Evolutionary conservation across 2,797 vertebrate genomes (phyloP), one percentile per base, ranked within the genome.

Genomic region (Acrossocheilus wenchowensis): DNA sequence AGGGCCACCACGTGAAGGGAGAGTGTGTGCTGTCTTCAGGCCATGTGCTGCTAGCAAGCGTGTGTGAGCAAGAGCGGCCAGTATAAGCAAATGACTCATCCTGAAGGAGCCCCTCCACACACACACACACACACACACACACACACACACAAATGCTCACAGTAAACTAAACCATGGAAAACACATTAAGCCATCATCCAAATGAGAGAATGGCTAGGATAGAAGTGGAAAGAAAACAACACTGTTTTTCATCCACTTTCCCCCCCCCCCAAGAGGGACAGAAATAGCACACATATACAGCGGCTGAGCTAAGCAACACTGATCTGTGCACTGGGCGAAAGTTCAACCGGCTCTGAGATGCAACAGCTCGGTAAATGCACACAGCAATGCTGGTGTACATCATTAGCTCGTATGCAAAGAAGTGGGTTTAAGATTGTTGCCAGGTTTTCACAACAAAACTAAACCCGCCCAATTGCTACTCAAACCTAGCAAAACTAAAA

Each of bases 41-140:
- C 94, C 94, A 95, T 94, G 94, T 94, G 93, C 92, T 86, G 7
- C 21, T 64, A 90, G 90, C 84, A 89, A 90, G 91, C 87, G 64
- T 93, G 93, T 92, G 72, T 78, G 88, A 41, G 79, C 54, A 45
- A 78, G 34, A 52, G 88, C 62, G 21, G 86, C 43, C 52, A 78
- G 83, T 89, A 89, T 92, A 93, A 92, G 77, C 11, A 81, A 11
- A 64, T 94, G 94, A 94, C 84, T 94, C 94, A 94, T 88, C 19
- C 81, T 30, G 77, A 88, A 90, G 89, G 80, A 92, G 89, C 36
- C 90, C 45, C 34, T 30, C 48, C 6, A 80, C 21, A 64, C 62
- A 64, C 23, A 60, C 8, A 23, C 50, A n/a, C n/a, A n/a, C n/a
- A n/a, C n/a, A n/a, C n/a, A n/a, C n/a, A n/a, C 6, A 80, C 21